Conservation (phyloP, 1,140 invertebrate species). For the Thaumatotibia leucotreta region DNA sequence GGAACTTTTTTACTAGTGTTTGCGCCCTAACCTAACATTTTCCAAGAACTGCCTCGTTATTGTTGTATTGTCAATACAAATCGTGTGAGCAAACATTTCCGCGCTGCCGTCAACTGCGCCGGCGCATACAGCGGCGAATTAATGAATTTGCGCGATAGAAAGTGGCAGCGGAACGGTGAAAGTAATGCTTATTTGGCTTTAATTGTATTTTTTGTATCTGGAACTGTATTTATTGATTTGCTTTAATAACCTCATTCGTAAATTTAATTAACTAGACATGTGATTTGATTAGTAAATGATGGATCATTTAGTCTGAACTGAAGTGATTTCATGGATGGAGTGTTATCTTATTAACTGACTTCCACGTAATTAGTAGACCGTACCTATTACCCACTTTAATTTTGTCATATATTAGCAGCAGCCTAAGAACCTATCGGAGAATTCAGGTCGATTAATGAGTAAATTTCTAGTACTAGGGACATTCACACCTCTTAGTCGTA, state of each 20-base stretch:
- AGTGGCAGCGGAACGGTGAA: constrained; percentile 44
- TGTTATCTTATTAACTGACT: too few relatives aligned
- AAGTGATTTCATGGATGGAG: too few relatives aligned
- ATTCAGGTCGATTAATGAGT: too few relatives aligned
- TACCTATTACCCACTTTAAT: too few relatives aligned
- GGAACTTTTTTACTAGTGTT: too few relatives aligned
- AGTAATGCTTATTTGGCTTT: constrained; percentile 21
- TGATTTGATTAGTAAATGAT: not conserved
- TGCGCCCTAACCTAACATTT: not conserved
- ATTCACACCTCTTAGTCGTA: too few relatives aligned
- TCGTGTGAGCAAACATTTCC: not conserved
- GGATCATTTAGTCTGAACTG: not conserved
- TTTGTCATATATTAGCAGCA: too few relatives aligned
- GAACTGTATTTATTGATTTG: not conserved
- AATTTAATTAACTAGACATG: not conserved
- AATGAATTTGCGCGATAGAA: constrained; percentile 44
- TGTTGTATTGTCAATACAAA: not conserved
- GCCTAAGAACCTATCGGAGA: too few relatives aligned
- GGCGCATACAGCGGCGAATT: constrained; percentile 25
- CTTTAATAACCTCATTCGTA: not conserved
- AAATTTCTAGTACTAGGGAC: too few relatives aligned
- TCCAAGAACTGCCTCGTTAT: not conserved
- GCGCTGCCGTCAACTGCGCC: not conserved
- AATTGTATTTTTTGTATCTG: not conserved
- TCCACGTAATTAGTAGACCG: too few relatives aligned